Evolutionary conservation across 2,888 invertebrate species (phyloP).

Genomic region (Cryptophagus acutangulus): DNA sequence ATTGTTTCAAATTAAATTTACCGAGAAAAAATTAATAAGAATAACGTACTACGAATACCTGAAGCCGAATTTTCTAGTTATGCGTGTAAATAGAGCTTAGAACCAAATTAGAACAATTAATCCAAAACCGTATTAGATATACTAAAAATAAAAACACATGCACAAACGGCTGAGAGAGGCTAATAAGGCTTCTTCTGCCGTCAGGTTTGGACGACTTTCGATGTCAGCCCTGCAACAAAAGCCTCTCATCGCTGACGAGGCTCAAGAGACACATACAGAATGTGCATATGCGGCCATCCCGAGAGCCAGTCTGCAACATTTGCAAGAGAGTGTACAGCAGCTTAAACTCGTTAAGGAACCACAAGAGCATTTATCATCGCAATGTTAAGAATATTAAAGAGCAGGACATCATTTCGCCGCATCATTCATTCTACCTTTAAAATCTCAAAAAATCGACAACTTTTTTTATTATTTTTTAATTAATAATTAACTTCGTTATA

Average conservation of each 20-base stretch:
- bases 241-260: constrained; percentile 78
- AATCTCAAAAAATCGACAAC: background rate
- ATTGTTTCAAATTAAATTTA: too few species aligned
- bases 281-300: constrained; percentile 84
- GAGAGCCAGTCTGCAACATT: constrained; percentile 88
- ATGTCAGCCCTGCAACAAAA: constrained; percentile 89
- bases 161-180: constrained; percentile 30
- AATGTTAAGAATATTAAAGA: constrained; percentile 68
- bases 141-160: constrained; percentile 1
- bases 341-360: constrained; percentile 83
- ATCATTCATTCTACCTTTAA: constrained; percentile 47
- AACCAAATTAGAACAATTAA: too few species aligned
- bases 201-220: constrained; percentile 82
- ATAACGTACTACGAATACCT: too few species aligned
- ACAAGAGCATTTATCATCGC: constrained; percentile 90
- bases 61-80: too few species aligned
- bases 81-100: too few species aligned
- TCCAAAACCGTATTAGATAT: too few species aligned
- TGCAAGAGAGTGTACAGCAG: constrained; percentile 90
- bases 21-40: too few species aligned
- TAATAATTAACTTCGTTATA: too few species aligned
- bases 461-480: background rate
- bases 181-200: constrained; percentile 50
- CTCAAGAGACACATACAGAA: constrained; percentile 89
- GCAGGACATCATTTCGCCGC: constrained; percentile 45